Evolutionary conservation across 1,140 invertebrate genomes (phyloP).

Genomic region (Adelges cooleyi): DNA sequence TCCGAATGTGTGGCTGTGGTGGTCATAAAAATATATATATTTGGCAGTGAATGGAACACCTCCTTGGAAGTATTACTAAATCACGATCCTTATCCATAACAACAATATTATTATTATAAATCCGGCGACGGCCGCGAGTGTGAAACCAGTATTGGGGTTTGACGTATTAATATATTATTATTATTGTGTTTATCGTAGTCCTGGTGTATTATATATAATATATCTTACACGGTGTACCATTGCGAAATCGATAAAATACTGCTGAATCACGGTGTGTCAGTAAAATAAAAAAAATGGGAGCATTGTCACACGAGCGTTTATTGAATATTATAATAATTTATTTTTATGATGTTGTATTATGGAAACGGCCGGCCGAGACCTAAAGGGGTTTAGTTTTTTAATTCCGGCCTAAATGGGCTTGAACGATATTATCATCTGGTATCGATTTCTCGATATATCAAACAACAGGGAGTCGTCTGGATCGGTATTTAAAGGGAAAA

Average conservation of each 20-base stretch:
- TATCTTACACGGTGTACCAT: background rate
- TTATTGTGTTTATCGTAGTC: background rate
- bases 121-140: too few relatives aligned
- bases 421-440: constrained; percentile 18
- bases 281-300: background rate
- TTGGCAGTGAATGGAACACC: background rate
- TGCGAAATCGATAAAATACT: background rate
- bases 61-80: constrained; percentile 7
- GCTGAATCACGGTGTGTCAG: constrained; percentile 13
- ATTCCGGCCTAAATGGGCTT: background rate
- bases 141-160: background rate
- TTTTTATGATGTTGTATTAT: constrained; percentile 4
- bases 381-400: background rate
- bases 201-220: background rate
- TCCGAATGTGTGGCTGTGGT: too few relatives aligned
- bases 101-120: too few relatives aligned
- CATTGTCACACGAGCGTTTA: background rate
- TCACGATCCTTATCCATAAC: background rate
- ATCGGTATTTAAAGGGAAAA: constrained; percentile 9
- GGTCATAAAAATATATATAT: too few relatives aligned
- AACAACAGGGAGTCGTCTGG: constrained; percentile 10
- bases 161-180: too few relatives aligned
- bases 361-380: background rate
- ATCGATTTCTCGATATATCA: constrained; percentile 24
- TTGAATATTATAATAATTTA: too few relatives aligned